Conservation (phyloP, 2,797 vertebrate genomes). For the Myotis myotis region DNA sequence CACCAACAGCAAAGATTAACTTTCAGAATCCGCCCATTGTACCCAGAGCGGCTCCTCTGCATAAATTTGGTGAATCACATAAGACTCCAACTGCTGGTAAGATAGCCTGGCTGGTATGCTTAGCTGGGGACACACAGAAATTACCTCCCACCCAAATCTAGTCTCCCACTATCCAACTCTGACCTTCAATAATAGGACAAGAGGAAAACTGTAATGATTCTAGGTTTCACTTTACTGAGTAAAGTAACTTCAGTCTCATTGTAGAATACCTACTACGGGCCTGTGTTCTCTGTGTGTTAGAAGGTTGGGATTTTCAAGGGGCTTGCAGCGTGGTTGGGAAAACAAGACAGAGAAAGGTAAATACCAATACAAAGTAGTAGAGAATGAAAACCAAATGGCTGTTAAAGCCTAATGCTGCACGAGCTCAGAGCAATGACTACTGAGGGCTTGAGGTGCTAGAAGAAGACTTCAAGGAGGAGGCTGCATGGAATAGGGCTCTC, state of each 20-base stretch:
- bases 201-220: background rate
- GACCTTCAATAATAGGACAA: background rate
- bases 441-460: background rate
- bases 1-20: slow-evolving; percentile 77
- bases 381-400: background rate
- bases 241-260: background rate
- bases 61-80: slow-evolving; percentile 67
- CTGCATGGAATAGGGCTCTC: background rate
- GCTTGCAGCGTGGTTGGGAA: background rate
- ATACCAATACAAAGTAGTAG: background rate
- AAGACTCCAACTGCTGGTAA: slow-evolving; percentile 74
- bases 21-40: slow-evolving; percentile 78
- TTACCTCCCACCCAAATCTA: background rate
- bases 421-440: background rate
- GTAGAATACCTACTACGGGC: background rate
- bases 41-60: slow-evolving; percentile 79
- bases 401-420: background rate
- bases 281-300: background rate
- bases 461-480: background rate
- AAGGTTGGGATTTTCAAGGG: slow-evolving; percentile 14
- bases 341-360: slow-evolving; percentile 21
- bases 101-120: background rate
- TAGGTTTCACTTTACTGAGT: background rate
- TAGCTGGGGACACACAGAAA: background rate
- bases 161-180: background rate